A percentile compares a stretch with the other conserved stretches of the same genome.
Evolutionary conservation across 2,888 invertebrate genomes (phyloP).

Genomic region (Lochmaea crataegi): DNA sequence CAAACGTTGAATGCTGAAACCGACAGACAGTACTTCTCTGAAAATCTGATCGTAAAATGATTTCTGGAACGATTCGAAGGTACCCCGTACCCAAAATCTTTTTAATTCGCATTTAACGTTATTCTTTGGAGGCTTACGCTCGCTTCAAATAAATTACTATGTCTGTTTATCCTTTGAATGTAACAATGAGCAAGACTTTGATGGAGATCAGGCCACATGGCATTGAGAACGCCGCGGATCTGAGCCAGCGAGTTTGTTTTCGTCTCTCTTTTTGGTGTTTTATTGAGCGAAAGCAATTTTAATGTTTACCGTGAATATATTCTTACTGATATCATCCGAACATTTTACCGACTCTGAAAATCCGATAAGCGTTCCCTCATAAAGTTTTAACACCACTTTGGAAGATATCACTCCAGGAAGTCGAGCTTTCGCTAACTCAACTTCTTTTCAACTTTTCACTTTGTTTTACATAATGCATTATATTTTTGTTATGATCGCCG

Average conservation of each 20-base stretch:
- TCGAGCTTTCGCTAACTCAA: constrained; percentile 34
- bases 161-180: not conserved
- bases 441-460: constrained; percentile 40
- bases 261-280: constrained; percentile 32
- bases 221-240: constrained; percentile 14
- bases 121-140: no score
- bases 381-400: constrained; percentile 41
- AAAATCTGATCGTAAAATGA: no score
- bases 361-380: constrained; percentile 40
- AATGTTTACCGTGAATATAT: constrained; percentile 41
- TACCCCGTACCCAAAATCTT: no score
- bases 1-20: no score
- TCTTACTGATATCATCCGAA: constrained; percentile 40
- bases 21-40: no score
- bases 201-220: constrained; percentile 17
- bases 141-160: not conserved
- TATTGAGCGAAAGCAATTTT: constrained; percentile 40
- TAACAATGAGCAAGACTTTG: not conserved
- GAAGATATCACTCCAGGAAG: constrained; percentile 37
- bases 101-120: no score
- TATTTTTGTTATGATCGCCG: constrained; percentile 35
- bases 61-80: no score
- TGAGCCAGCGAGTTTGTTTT: constrained; percentile 30
- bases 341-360: constrained; percentile 36
- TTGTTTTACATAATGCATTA: constrained; percentile 40